These are phyloP conservation scores for Epinephelus cyanopodus DNA, from an alignment of 2,113 vertebrate species.

Conservation along the genomic window DNA sequence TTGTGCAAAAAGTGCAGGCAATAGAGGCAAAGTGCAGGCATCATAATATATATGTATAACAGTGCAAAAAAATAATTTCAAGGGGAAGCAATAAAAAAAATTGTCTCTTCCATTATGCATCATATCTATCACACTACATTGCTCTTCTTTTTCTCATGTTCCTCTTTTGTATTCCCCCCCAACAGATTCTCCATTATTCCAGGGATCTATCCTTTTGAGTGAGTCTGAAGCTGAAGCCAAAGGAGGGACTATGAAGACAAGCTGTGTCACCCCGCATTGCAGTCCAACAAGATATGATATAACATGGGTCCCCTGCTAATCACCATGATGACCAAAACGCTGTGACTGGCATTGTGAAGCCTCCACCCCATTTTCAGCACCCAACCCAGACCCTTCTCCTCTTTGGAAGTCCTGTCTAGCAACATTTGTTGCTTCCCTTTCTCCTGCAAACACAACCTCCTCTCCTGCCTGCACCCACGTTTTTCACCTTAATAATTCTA, in stretches of 20 bases:
- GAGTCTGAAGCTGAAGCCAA: slow-evolving; percentile 13
- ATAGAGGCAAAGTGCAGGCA: background rate
- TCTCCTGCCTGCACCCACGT: background rate
- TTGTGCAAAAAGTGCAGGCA: background rate
- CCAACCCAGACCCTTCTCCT: slow-evolving; percentile 46
- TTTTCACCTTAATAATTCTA: slow-evolving; percentile 21
- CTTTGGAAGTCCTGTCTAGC: slow-evolving; percentile 32
- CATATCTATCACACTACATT: background rate
- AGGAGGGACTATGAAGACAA: slow-evolving; percentile 70
- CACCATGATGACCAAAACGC: slow-evolving; percentile 65
- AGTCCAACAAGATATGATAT: slow-evolving; percentile 60
- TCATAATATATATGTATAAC: background rate
- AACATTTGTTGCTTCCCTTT: slow-evolving; percentile 24
- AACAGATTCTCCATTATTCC: slow-evolving; percentile 50
- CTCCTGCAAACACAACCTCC: slow-evolving; percentile 35
- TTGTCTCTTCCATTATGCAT: background rate
- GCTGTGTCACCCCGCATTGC: slow-evolving; percentile 51
- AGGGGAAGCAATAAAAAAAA: background rate
- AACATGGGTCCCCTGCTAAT: slow-evolving; percentile 75
- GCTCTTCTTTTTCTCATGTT: background rate
- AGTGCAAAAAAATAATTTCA: background rate
- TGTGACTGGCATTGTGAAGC: slow-evolving; percentile 74
- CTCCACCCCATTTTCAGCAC: slow-evolving; percentile 45
- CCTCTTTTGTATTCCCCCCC: slow-evolving; percentile 45
- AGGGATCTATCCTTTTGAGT: slow-evolving; percentile 27